A percentile compares a stretch with the other conserved stretches of the same genome.
phyloP scores from a whole-genome alignment of 2,113 vertebrate species.

The Hypomesus transpacificus region DNA sequence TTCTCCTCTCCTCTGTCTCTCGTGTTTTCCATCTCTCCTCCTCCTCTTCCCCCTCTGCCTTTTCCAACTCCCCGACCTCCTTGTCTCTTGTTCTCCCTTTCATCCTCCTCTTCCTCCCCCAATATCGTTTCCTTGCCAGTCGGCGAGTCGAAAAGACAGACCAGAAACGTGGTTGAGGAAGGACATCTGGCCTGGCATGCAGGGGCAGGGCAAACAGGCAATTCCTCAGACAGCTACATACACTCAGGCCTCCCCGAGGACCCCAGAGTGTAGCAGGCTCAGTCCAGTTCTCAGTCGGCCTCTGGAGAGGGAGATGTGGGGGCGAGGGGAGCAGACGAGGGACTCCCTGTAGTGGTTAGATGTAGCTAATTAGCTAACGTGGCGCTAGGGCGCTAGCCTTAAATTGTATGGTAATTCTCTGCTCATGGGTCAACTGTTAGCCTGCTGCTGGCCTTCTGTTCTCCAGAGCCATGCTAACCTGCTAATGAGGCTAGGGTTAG shows the following conservation, averaged over 20 bases:
- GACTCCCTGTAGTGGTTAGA: conserved; percentile 20
- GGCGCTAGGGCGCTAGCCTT: conserved; percentile 17
- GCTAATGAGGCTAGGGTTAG: background rate
- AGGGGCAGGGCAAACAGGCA: background rate
- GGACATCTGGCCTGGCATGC: too few species aligned
- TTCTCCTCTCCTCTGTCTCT: background rate
- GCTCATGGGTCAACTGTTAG: conserved; percentile 15
- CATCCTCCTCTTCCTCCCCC: background rate
- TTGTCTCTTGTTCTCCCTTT: background rate
- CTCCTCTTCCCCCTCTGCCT: background rate
- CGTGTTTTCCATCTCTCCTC: conserved; percentile 34
- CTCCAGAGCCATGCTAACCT: background rate
- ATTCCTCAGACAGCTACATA: conserved; percentile 3
- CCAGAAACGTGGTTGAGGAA: too few species aligned
- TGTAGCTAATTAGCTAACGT: conserved; percentile 36
- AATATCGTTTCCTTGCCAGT: background rate
- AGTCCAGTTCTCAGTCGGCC: background rate
- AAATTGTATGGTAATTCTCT: conserved; percentile 36
- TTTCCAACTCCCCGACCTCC: background rate
- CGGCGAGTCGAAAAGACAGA: background rate
- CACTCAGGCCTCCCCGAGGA: conserved; percentile 11
- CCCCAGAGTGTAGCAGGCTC: conserved; percentile 6
- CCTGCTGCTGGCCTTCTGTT: background rate
- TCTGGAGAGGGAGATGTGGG: conserved; percentile 16
- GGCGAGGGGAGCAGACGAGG: background rate